Conservation (phyloP, 2,888 invertebrate genomes). For the Rosalia funebris region DNA sequence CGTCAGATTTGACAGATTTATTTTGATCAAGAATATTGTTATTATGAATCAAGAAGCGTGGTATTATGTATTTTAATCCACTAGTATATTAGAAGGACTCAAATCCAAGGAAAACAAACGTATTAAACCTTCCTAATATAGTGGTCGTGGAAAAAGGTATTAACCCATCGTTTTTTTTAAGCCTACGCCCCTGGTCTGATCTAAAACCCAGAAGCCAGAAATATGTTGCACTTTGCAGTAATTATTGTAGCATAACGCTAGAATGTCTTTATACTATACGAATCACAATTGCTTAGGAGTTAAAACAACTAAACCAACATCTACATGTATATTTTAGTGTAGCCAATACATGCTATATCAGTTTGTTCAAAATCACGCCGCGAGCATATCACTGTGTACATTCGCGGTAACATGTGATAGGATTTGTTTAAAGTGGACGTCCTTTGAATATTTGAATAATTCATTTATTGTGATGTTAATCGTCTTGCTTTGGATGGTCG, state of each 20-base stretch:
- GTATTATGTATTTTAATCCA: too few species aligned
- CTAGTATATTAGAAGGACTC: too few species aligned
- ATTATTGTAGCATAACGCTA: slow-evolving; percentile 41
- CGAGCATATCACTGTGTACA: slow-evolving; percentile 7
- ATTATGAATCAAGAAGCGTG: too few species aligned
- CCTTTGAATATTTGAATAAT: slow-evolving; percentile 14
- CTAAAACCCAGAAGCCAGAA: slow-evolving; percentile 30
- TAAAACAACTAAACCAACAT: slow-evolving; percentile 32
- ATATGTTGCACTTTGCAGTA: slow-evolving; percentile 38
- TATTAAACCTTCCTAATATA: too few species aligned
- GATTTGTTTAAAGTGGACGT: slow-evolving; percentile 11
- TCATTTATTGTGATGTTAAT: slow-evolving; percentile 15
- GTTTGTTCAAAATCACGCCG: slow-evolving; percentile 32
- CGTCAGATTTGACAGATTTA: too few species aligned
- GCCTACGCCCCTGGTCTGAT: neutral
- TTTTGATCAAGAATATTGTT: too few species aligned
- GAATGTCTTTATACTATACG: slow-evolving; percentile 29
- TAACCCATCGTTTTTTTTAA: neutral
- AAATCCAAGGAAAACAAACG: too few species aligned
- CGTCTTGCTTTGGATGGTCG: slow-evolving; percentile 15
- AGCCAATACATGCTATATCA: slow-evolving; percentile 27
- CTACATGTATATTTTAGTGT: slow-evolving; percentile 28
- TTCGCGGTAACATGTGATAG: slow-evolving; percentile 20
- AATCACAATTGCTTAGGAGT: slow-evolving; percentile 26
- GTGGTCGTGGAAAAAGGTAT: too few species aligned